phyloP scores from a whole-genome alignment of 2,797 vertebrate genomes.

The Aratinga solstitialis region DNA sequence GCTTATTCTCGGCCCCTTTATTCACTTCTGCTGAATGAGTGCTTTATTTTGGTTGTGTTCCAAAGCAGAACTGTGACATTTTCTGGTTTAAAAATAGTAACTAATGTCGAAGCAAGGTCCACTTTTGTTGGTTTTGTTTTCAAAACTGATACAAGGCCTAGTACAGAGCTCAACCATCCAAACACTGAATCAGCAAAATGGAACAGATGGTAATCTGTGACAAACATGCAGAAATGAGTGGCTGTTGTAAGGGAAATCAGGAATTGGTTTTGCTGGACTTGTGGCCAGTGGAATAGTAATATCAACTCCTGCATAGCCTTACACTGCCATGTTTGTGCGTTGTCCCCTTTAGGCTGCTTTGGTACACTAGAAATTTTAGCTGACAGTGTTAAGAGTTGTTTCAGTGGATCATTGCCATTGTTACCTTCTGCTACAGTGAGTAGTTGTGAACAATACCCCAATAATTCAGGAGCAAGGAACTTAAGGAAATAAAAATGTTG shows the following conservation, averaged over 20 bases:
- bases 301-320: not conserved
- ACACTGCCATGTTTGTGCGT: not conserved
- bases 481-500: not conserved
- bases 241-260: not conserved
- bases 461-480: not conserved
- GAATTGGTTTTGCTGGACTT: not conserved
- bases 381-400: not conserved
- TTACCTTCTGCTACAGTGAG: not conserved
- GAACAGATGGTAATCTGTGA: not conserved
- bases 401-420: not conserved
- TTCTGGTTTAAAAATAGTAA: constrained; percentile 24
- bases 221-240: not conserved
- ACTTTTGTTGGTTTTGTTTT: not conserved
- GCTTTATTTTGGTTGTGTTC: not conserved
- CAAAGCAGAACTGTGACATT: not conserved
- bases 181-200: not conserved
- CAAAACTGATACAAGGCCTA: not conserved
- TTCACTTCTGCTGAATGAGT: constrained; percentile 7
- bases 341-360: not conserved
- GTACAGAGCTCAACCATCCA: not conserved
- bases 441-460: not conserved
- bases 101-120: not conserved
- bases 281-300: not conserved
- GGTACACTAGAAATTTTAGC: not conserved
- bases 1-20: not conserved